Evolutionary conservation across 1,140 invertebrate species (phyloP).

Genomic region (Muscidifurax raptorellus): DNA sequence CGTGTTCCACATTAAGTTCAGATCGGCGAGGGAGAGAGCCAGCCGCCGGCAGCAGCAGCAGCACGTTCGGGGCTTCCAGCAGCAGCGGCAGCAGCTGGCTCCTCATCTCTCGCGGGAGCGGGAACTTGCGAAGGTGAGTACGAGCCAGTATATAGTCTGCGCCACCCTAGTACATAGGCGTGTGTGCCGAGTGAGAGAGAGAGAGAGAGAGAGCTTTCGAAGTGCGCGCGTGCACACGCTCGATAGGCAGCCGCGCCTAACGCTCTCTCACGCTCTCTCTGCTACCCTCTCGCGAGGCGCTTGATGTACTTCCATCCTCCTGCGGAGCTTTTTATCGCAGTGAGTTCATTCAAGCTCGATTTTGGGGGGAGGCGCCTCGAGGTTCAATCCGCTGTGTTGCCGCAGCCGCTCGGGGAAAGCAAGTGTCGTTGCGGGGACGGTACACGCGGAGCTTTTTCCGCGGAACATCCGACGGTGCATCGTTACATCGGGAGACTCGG

Average conservation of each 20-base stretch:
- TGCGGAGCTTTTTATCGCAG: neutral
- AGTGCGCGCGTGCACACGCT: neutral
- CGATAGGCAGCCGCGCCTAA: conserved; percentile 19
- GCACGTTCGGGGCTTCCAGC: neutral
- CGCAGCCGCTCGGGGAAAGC: too few relatives aligned
- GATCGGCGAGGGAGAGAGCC: neutral
- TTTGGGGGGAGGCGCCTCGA: too few relatives aligned
- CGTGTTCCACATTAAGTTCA: neutral
- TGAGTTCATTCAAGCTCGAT: neutral
- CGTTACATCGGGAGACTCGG: too few relatives aligned
- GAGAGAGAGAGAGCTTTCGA: neutral
- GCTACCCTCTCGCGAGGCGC: neutral
- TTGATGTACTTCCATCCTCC: neutral
- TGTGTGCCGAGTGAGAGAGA: neutral
- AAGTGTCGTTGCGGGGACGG: too few relatives aligned
- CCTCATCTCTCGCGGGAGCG: neutral
- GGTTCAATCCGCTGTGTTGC: too few relatives aligned
- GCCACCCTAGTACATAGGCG: neutral
- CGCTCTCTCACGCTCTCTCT: neutral
- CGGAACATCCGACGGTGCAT: neutral
- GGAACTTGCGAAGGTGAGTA: neutral
- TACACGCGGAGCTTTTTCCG: neutral
- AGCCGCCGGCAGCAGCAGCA: neutral
- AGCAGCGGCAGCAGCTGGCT: neutral
- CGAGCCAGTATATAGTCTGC: neutral